These are phyloP conservation scores for Ceratina calcarata DNA, from an alignment of 1,140 invertebrate genomes.

Conservation along the genomic window DNA sequence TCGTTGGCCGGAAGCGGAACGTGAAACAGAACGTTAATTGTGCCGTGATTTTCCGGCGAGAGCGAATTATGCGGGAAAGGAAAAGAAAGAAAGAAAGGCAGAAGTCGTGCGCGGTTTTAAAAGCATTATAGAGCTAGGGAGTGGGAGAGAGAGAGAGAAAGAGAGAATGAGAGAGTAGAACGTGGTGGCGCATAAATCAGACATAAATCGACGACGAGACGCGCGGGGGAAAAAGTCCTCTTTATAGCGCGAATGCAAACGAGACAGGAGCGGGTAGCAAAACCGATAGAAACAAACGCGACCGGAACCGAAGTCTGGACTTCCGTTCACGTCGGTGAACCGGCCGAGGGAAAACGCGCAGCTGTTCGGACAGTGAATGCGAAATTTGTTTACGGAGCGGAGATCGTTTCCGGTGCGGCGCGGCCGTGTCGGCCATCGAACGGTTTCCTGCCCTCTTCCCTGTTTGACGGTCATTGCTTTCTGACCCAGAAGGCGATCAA, in stretches of 20 bases:
- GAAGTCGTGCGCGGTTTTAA: background rate
- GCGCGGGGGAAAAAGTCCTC: background rate
- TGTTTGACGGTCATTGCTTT: constrained; percentile 11
- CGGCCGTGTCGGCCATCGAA: background rate
- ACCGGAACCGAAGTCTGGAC: background rate
- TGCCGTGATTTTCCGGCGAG: constrained; percentile 21
- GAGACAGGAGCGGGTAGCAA: constrained; percentile 9
- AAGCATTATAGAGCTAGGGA: background rate
- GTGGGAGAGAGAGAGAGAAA: background rate
- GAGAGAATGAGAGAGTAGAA: background rate
- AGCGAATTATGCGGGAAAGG: background rate
- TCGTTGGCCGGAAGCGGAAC: constrained; percentile 3
- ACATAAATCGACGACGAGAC: constrained; percentile 28
- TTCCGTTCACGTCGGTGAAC: background rate
- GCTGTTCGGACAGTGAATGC: constrained; percentile 25
- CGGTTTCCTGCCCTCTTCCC: background rate
- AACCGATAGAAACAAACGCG: constrained; percentile 24
- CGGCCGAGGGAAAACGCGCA: constrained; percentile 33
- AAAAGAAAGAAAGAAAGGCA: background rate
- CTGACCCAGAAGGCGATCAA: background rate
- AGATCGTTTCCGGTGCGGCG: constrained; percentile 9
- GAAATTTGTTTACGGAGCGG: constrained; percentile 37
- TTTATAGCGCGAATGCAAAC: constrained; percentile 19
- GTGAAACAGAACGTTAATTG: constrained; percentile 29
- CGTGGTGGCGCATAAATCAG: constrained; percentile 39